Conservation (phyloP, 2,113 vertebrate species). For the human (Homo sapiens) region GRCh38 chr1:27937001-27937500, state of each 20-base stretch:
- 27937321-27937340: not conserved
- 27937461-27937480: not conserved
- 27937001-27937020: too few relatives aligned
- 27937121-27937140: not conserved
- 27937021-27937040: too few relatives aligned
- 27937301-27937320: not conserved
- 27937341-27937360: not conserved
- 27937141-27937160: not conserved
- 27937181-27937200: not conserved
- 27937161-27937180: not conserved
- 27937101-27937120: not conserved
- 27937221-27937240: not conserved
- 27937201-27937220: not conserved
- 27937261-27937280: not conserved
- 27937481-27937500: not conserved
- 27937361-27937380: not conserved
- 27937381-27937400: not conserved
- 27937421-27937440: not conserved
- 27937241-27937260: rapidly evolving
- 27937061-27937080: not conserved
- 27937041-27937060: not conserved
- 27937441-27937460: not conserved
- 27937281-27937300: not conserved
- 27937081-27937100: not conserved
- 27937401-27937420: not conserved